Evolutionary conservation across 1,140 invertebrate genomes (phyloP).

Genomic region (Lepidurus packardi): DNA sequence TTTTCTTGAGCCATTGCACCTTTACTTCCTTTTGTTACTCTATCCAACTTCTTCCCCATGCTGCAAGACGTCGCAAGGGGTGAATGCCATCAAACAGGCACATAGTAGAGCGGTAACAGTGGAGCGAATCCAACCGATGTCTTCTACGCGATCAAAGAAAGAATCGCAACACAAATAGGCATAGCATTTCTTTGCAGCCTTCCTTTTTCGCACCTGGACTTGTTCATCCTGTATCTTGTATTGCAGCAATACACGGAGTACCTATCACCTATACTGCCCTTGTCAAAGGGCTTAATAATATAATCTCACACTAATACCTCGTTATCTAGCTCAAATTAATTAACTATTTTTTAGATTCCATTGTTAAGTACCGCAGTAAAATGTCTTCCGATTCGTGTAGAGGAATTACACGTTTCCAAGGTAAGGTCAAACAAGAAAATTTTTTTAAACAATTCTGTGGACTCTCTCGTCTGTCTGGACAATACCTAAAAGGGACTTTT

Average conservation of each 20-base stretch:
- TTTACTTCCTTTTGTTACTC: not conserved
- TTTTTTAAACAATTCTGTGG: not conserved
- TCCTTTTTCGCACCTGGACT: not conserved
- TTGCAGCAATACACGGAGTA: not conserved
- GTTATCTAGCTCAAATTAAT: too few species aligned
- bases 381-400: too few species aligned
- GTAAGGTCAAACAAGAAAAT: not conserved
- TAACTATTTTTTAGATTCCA: too few species aligned
- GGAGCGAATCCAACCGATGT: not conserved
- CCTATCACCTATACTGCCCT: too few species aligned
- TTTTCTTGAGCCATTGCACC: not conserved
- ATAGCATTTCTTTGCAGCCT: not conserved
- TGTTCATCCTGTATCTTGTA: not conserved
- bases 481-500: too few species aligned
- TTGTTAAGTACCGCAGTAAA: too few species aligned
- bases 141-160: not conserved
- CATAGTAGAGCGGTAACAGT: not conserved
- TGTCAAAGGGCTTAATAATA: too few species aligned
- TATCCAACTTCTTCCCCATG: not conserved
- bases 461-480: not conserved
- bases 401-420: not conserved
- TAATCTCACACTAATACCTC: too few species aligned
- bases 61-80: not conserved
- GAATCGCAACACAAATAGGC: not conserved
- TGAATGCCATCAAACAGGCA: not conserved